These are phyloP conservation scores for Pogonophryne albipinna DNA, from an alignment of 2,797 vertebrate genomes.

Conservation along the genomic window DNA sequence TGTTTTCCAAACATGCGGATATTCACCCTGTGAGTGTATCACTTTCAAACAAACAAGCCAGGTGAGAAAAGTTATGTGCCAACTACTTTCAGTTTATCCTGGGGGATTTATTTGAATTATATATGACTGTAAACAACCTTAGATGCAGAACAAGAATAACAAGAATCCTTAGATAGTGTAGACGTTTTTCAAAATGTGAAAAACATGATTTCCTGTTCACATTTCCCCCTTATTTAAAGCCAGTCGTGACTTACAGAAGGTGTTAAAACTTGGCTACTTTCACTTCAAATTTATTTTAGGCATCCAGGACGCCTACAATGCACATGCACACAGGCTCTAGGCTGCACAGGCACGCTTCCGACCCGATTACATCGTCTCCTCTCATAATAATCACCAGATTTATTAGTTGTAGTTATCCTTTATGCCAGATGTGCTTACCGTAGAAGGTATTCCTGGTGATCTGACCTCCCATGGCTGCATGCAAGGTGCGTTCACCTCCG, in stretches of 20 bases:
- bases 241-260: slow-evolving; percentile 64
- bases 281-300: slow-evolving; percentile 51
- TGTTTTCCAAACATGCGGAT: slow-evolving; percentile 5
- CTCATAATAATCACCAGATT: background rate
- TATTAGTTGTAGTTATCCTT: background rate
- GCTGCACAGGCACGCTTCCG: slow-evolving; percentile 33
- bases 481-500: slow-evolving; percentile 79
- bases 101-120: background rate
- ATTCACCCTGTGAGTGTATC: background rate
- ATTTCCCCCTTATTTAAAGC: slow-evolving; percentile 8
- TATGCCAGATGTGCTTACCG: slow-evolving; percentile 83
- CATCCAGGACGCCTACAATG: slow-evolving; percentile 57
- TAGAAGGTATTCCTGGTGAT: slow-evolving; percentile 89
- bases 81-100: slow-evolving; percentile 15
- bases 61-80: slow-evolving; percentile 14
- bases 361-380: background rate
- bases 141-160: background rate
- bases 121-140: background rate
- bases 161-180: background rate
- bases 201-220: background rate
- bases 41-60: slow-evolving; percentile 4
- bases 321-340: slow-evolving; percentile 34
- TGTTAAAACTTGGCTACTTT: slow-evolving; percentile 59
- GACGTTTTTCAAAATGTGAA: no score
- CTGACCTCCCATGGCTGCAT: slow-evolving; percentile 91